Evolutionary conservation across 2,113 vertebrate species (phyloP).

Genomic region (Polypterus bichir): DNA sequence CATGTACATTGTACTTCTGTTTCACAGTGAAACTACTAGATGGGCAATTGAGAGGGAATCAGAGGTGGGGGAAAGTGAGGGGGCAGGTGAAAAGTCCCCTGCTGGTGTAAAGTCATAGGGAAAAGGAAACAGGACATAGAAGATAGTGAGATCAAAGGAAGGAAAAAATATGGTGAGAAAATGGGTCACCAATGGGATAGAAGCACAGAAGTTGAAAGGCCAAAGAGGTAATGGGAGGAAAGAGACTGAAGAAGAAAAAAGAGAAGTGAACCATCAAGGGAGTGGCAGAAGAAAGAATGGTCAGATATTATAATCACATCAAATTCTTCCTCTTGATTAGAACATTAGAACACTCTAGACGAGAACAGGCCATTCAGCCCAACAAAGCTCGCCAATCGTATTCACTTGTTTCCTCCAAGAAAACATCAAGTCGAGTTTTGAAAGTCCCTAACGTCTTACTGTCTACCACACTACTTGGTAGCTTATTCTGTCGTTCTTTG

Average conservation of each 20-base stretch:
- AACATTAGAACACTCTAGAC: too few relatives aligned
- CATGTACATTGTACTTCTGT: too few relatives aligned
- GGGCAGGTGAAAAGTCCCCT: background rate
- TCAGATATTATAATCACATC: too few relatives aligned
- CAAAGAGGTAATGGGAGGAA: background rate
- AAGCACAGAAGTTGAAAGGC: background rate
- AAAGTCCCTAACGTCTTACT: too few relatives aligned
- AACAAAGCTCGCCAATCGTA: too few relatives aligned
- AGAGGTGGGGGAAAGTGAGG: background rate
- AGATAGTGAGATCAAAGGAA: background rate
- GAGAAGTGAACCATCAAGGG: background rate
- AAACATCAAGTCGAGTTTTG: too few relatives aligned
- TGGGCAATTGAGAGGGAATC: background rate
- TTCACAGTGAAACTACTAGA: constrained; percentile 1
- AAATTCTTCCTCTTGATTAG: too few relatives aligned
- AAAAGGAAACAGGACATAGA: background rate
- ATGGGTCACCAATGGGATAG: background rate
- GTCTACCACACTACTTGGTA: too few relatives aligned
- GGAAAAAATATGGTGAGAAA: background rate
- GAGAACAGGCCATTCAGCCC: too few relatives aligned
- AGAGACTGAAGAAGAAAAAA: background rate
- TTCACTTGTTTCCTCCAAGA: too few relatives aligned
- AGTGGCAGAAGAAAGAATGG: background rate
- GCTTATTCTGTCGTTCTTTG: too few relatives aligned
- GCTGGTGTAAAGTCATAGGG: background rate